Percentiles rank a stretch among this genome's conserved stretches.
These are phyloP conservation scores for Apostichopus leukothele DNA, from an alignment of 53 echinoderm and acorn worm genomes.

Conservation along the genomic window DNA sequence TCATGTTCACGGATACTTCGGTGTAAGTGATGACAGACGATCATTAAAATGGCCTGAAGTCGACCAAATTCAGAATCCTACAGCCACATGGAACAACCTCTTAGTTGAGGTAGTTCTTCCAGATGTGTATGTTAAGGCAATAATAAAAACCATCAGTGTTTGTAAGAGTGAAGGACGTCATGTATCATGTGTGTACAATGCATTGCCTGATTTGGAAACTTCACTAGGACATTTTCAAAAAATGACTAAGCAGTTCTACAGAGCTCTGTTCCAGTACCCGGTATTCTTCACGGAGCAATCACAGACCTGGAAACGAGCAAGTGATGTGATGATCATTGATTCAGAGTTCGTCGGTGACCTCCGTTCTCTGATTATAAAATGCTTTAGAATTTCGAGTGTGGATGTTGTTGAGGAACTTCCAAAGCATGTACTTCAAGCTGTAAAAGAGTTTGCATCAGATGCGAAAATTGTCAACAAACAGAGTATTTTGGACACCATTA, in stretches of 20 bases:
- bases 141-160: constrained; percentile 6
- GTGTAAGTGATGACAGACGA: constrained; percentile 77
- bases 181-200: neutral
- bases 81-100: constrained; percentile 79
- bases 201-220: neutral
- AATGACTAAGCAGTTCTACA: constrained; percentile 4
- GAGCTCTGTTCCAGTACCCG: constrained; percentile 6
- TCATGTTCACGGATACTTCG: constrained; percentile 94
- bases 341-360: neutral
- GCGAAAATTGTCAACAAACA: constrained; percentile 4
- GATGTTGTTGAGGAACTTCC: constrained; percentile 17
- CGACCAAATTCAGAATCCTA: constrained; percentile 57
- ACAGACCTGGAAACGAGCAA: neutral
- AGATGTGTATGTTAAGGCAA: constrained; percentile 55
- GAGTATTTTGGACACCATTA: neutral
- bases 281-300: neutral
- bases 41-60: neutral
- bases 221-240: neutral
- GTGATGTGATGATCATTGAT: constrained; percentile 10
- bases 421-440: constrained; percentile 29
- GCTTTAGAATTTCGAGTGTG: neutral
- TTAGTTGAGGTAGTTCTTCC: constrained; percentile 67
- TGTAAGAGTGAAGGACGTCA: neutral
- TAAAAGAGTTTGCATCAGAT: neutral
- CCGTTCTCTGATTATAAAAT: constrained; percentile 7